These are phyloP conservation scores for Centropus bengalensis DNA, from an alignment of 2,113 vertebrate genomes.

Conservation along the genomic window DNA sequence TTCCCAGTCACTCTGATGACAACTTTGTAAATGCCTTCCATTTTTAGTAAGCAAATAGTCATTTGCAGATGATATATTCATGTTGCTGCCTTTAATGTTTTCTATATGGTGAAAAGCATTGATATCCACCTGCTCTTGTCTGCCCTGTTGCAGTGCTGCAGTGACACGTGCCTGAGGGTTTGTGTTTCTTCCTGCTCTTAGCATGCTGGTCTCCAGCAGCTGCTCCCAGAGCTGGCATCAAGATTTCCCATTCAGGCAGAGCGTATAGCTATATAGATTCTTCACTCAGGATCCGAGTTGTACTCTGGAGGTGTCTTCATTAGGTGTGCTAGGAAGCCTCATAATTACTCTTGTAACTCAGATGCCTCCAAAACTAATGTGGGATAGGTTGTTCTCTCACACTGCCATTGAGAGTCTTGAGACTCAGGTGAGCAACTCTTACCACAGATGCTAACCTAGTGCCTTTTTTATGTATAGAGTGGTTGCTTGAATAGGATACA, in stretches of 20 bases:
- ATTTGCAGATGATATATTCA: background rate
- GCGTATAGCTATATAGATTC: background rate
- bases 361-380: background rate
- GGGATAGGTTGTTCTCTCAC: background rate
- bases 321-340: background rate
- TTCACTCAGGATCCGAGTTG: background rate
- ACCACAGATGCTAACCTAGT: background rate
- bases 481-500: background rate
- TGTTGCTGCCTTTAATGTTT: background rate
- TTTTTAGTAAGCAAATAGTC: background rate
- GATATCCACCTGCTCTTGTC: background rate
- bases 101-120: background rate
- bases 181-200: background rate
- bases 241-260: background rate
- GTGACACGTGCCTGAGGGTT: accelerated
- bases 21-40: background rate
- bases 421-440: background rate
- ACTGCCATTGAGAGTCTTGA: accelerated
- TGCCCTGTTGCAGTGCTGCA: background rate
- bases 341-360: background rate
- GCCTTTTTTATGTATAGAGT: background rate
- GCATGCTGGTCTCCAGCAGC: background rate
- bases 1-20: background rate
- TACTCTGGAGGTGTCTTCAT: background rate
- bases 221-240: background rate